Base-by-base conservation (phyloP, 2,797 vertebrate genomes). In the Anguilla megastoma region DNA sequence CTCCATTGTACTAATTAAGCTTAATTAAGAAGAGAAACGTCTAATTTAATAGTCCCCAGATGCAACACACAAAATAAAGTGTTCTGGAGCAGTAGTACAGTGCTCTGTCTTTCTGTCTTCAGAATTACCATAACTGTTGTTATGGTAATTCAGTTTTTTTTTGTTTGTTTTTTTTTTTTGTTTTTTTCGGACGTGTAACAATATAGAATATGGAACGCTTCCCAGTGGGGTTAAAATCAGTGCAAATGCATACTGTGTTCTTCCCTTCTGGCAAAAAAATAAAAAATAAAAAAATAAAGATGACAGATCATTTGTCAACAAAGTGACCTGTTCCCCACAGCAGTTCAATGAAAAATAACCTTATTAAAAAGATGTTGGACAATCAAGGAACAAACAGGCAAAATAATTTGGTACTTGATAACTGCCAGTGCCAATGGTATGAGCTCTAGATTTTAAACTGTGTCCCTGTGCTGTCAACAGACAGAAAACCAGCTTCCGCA, bases 181-280 rank as follows among this genome's bases (percentile, higher is more conserved):
- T 85, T 24, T 58, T 45, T 66, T n/a, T 41, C 10, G 12, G 33
- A 36, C 3, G 6, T 45, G 18, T 79, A 41, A 45, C 76, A 79
- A 7, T 79, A 79, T 41, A 50, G 45, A 82, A 50, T 82, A n/a
- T 82, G 45, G 41, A 82, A 82, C 79, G 48, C 41, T 9, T 50
- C 79, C 36, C 33, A 76, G n/a, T 54, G 60, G 63, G 16, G 74
- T 14, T 18, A 82, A 71, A 80, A 79, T 79, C 84, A n/a, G 58
- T 54, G 85, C n/a, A 86, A 79, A 88, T 36, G 48, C 12, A 83
- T 83, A 83, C 88, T 71, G 5, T 9, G 21, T n/a, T 50, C 45
- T n/a, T 14, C 27, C 9, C 14, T 14, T 63, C 16, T 33, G 1
- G 60, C 50, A 45, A 45, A 45, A 45, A 45, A 45, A 45, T 45